These are phyloP conservation scores for Rhingia campestris DNA, from an alignment of 2,888 invertebrate species.

Conservation along the genomic window DNA sequence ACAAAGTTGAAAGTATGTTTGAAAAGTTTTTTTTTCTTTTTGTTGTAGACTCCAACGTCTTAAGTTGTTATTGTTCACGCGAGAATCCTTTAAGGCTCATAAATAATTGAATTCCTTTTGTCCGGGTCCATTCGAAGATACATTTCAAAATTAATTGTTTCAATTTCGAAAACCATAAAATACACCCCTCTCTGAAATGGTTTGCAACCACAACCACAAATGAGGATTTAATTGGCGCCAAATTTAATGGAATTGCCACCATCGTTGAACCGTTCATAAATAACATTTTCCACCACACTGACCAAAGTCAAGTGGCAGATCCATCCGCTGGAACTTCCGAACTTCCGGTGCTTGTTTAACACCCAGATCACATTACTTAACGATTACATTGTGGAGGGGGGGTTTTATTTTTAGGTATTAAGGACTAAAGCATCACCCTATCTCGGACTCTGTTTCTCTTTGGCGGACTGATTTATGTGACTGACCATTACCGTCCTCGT, in stretches of 20 bases:
- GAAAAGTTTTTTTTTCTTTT: not conserved
- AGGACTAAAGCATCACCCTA: conserved; percentile 54
- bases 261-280: conserved; percentile 15
- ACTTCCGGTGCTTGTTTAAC: conserved; percentile 50
- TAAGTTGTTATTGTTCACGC: not conserved
- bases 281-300: conserved; percentile 55
- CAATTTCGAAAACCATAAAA: conserved; percentile 31
- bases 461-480: conserved; percentile 61
- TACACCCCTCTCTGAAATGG: not conserved
- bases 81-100: not conserved
- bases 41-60: not conserved
- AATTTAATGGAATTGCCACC: conserved; percentile 60
- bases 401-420: conserved; percentile 46
- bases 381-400: conserved; percentile 47
- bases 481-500: conserved; percentile 58
- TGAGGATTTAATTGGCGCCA: conserved; percentile 69
- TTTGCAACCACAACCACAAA: conserved; percentile 50
- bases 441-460: not conserved
- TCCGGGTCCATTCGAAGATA: not conserved
- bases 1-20: no score
- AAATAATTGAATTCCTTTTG: conserved; percentile 28
- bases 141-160: conserved; percentile 50
- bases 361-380: conserved; percentile 71
- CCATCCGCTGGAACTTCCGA: conserved; percentile 30
- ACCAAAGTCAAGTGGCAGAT: conserved; percentile 64